Base-by-base conservation (phyloP, 1,140 invertebrate species). In the Eueides isabella region DNA sequence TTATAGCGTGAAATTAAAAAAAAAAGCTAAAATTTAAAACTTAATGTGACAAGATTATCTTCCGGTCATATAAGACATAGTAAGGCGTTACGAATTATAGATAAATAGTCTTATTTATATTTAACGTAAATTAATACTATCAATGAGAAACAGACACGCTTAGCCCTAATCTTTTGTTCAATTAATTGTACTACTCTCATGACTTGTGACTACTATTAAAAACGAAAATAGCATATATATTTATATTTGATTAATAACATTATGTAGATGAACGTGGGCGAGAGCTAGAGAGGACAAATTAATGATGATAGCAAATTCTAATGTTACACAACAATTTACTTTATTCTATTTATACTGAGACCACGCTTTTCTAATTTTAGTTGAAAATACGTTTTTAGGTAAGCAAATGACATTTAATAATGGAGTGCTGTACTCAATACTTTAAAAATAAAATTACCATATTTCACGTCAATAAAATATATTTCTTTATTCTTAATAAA, bases 381-480 rank as follows among this genome's bases (percentile, higher is more conserved):
- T 55, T 23, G 12, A 68, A 68, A 67, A 44, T 41, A 35, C 41
- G 23, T 41, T 31, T 19, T 55, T 61, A 61, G 44, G 44, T 61
- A 26, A 33, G 12, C 19, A 48, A 44, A 61, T 68, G 55, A 23
- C 31, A 62, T 69, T 69, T 61, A 9, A 2, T 23, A 69, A 48
- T 69, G 30, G 23, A 61, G 38, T 64, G 12, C 62, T 30, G 41
- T 23, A 7, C 11, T 26, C 19, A 55, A 5, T 23, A 12, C 48
- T 12, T 55, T 2, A 11, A 26, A 26, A 2, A 55, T 12, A 26
- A 55, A 55, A 12, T 26, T 2, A 55, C 6, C 23, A 23, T 2
- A 3, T 12, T 23, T 55, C 2, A 38, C 2, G 2, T 38, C 19
- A 61, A n/a, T n/a, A n/a, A n/a, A n/a, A n/a, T n/a, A n/a, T n/a